Evolutionary conservation across 92 coral and sea anemone genomes (phyloP), one percentile per base, ranked within the genome.

Genomic region (Scolanthus callimorphus): DNA sequence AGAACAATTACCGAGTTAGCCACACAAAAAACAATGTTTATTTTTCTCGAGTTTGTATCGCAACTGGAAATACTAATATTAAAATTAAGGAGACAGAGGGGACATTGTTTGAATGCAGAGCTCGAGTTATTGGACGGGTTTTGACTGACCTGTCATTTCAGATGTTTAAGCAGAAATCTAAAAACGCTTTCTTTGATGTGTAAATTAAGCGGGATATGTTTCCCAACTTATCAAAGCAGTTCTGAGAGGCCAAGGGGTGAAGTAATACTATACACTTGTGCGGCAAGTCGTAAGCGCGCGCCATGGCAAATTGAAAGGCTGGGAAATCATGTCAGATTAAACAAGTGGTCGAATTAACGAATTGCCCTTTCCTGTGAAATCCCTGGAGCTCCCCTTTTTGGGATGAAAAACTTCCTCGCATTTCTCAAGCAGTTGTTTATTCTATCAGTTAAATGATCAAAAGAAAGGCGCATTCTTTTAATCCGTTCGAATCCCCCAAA

Each of bases 21-120:
- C 12, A 30, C 68, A 25, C 24, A 27, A 46, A 52, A 20, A 25
- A 20, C 43, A 68, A 9, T 68, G 75, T 68, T 68, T 68, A 25
- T 57, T 10, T 68, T 68, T 10, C 43, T 6, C 43, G 38, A 68
- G 11, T 68, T 56, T 68, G 65, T 57, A 46, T 68, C 74, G 37
- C 65, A 50, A n/a, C 56, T 57, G 37, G 37, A 55, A 68, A 38
- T 37, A 68, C 65, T 27, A 68, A 67, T 67, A 52, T 68, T 49
- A 57, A 61, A 45, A 45, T 68, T 44, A 45, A 55, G 37, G 37
- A 34, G n/a, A n/a, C n/a, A n/a, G n/a, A n/a, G n/a, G n/a, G n/a
- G n/a, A n/a, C n/a, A n/a, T n/a, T n/a, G n/a, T n/a, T n/a, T n/a
- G n/a, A n/a, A n/a, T n/a, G n/a, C n/a, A n/a, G n/a, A n/a, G n/a